These are phyloP conservation scores for Lerema accius DNA, from an alignment of 1,140 invertebrate genomes.

Conservation along the genomic window DNA sequence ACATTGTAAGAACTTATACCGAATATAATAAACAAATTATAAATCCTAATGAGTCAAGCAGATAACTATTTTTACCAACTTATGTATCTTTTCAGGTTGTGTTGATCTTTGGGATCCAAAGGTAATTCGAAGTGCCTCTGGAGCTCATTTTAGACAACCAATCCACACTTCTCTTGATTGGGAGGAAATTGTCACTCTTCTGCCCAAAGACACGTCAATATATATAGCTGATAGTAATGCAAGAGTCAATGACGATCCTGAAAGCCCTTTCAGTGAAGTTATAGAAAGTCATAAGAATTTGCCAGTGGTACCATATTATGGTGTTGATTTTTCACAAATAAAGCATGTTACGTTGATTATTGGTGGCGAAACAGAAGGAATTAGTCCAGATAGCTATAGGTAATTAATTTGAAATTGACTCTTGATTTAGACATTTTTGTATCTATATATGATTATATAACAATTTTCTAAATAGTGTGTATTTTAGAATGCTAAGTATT, in stretches of 20 bases:
- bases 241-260: constrained; percentile 43
- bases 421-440: no score
- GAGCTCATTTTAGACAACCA: constrained; percentile 92
- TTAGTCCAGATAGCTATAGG: constrained; percentile 86
- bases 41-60: no score
- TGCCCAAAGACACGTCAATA: constrained; percentile 83
- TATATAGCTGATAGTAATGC: constrained; percentile 89
- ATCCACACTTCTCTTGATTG: constrained; percentile 86
- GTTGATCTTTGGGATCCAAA: constrained; percentile 95
- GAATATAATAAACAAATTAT: no score
- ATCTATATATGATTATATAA: no score
- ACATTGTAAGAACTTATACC: no score
- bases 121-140: constrained; percentile 91
- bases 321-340: constrained; percentile 82
- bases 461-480: no score
- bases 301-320: constrained; percentile 86
- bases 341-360: constrained; percentile 87
- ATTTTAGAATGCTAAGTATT: no score
- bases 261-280: constrained; percentile 43
- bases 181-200: constrained; percentile 83
- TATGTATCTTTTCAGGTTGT: constrained; percentile 86
- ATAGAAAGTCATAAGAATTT: constrained; percentile 53
- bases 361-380: constrained; percentile 94
- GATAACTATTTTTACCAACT: no score
- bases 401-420: constrained; percentile 21